These are phyloP conservation scores for Xylota sylvarum DNA, from an alignment of 2,888 invertebrate species.

Conservation along the genomic window DNA sequence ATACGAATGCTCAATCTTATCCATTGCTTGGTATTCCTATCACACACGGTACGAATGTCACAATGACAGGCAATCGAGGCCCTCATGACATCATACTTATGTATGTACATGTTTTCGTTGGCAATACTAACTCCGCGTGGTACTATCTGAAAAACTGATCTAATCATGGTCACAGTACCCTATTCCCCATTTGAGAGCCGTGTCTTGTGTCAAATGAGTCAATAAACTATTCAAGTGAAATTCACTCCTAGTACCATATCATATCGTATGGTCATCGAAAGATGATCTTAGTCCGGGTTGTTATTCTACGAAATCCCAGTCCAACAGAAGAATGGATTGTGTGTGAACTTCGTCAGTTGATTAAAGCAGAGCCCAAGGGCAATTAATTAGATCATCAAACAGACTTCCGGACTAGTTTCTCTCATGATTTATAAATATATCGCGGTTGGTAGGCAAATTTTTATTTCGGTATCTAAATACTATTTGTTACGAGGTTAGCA, in stretches of 20 bases:
- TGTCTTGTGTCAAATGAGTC: slow-evolving; percentile 47
- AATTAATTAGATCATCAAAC: slow-evolving; percentile 37
- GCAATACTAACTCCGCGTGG: background rate
- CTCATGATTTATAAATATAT: background rate
- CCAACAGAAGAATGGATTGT: background rate
- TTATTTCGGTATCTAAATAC: background rate
- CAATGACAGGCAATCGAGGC: slow-evolving; percentile 23
- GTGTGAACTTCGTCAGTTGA: slow-evolving; percentile 16
- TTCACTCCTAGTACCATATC: slow-evolving; percentile 9
- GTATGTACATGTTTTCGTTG: slow-evolving; percentile 1
- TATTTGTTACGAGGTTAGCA: background rate
- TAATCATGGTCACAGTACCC: slow-evolving; percentile 10
- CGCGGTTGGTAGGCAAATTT: background rate
- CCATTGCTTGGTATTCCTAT: slow-evolving; percentile 20
- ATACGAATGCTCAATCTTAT: slow-evolving; percentile 1
- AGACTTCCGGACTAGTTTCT: slow-evolving; percentile 32
- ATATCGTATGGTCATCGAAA: slow-evolving; percentile 10
- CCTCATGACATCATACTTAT: slow-evolving; percentile 56
- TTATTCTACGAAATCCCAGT: slow-evolving; percentile 29
- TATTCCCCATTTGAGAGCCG: slow-evolving; percentile 26
- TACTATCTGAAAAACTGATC: slow-evolving; percentile 33
- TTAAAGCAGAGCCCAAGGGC: slow-evolving; percentile 13
- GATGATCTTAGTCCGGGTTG: slow-evolving; percentile 32
- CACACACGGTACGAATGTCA: slow-evolving; percentile 29
- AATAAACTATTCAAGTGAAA: slow-evolving; percentile 43